Percentiles rank a stretch among this genome's conserved stretches.
phyloP scores from a whole-genome alignment of 2,797 vertebrate species.

The Pagetopsis macropterus region DNA sequence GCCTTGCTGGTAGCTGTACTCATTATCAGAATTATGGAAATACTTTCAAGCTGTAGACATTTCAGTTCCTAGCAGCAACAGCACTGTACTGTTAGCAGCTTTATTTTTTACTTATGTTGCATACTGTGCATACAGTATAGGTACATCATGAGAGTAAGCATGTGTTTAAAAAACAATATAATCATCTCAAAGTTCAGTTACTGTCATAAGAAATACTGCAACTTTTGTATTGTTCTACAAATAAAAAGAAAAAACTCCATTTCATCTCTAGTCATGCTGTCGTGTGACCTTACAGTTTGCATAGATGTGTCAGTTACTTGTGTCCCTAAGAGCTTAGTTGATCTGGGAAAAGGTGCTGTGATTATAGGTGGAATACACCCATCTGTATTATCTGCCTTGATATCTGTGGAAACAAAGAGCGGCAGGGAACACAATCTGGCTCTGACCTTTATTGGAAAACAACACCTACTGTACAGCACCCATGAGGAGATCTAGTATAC shows the following conservation, averaged over 20 bases:
- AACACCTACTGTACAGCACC: conserved; percentile 44
- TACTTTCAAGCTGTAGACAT: neutral
- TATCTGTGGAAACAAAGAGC: conserved; percentile 63
- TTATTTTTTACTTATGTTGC: no score
- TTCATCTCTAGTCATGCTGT: conserved; percentile 12
- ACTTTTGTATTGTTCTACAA: conserved; percentile 1
- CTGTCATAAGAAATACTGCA: neutral
- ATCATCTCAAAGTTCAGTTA: neutral
- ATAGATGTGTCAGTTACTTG: conserved; percentile 11
- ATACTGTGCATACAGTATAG: neutral
- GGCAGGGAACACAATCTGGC: conserved; percentile 66
- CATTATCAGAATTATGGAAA: neutral
- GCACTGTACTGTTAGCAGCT: no score
- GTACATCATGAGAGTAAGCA: neutral
- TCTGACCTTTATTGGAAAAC: conserved; percentile 66
- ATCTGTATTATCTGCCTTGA: conserved; percentile 54
- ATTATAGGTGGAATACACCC: conserved; percentile 59
- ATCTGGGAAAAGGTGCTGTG: conserved; percentile 59
- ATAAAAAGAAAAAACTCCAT: neutral
- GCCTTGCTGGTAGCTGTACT: neutral
- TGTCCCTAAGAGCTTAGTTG: conserved; percentile 26
- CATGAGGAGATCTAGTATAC: conserved; percentile 8
- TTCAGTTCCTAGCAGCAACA: neutral
- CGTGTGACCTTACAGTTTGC: conserved; percentile 5
- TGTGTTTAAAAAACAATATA: neutral